These are phyloP conservation scores for Hypomesus transpacificus DNA, from an alignment of 2,113 vertebrate genomes.

Conservation along the genomic window DNA sequence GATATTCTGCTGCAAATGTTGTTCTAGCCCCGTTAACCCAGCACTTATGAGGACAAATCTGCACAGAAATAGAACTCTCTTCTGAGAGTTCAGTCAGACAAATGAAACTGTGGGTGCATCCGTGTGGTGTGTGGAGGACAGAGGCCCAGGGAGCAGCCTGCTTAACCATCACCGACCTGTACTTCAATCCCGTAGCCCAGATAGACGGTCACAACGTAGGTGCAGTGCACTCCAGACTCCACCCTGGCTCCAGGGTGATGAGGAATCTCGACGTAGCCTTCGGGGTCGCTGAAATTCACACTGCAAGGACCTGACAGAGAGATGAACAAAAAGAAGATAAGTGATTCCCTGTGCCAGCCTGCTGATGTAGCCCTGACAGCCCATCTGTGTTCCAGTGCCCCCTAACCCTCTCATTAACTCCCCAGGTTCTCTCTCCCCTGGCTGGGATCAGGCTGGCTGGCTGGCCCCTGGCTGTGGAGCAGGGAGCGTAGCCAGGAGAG, in stretches of 20 bases:
- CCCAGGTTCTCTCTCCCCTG: slow-evolving; percentile 43
- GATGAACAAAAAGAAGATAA: slow-evolving; percentile 57
- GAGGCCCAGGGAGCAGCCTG: neutral
- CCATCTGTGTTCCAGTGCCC: slow-evolving; percentile 57
- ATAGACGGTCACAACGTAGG: slow-evolving; percentile 89
- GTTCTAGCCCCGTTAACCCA: neutral
- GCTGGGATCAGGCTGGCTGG: slow-evolving; percentile 48
- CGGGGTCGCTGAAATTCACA: slow-evolving; percentile 86
- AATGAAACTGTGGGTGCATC: too few relatives aligned
- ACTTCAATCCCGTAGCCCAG: slow-evolving; percentile 94
- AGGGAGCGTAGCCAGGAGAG: slow-evolving; percentile 46
- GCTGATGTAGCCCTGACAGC: slow-evolving; percentile 53
- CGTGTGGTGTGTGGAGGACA: neutral
- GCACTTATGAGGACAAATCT: neutral
- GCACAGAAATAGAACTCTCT: too few relatives aligned
- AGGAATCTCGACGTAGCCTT: slow-evolving; percentile 84
- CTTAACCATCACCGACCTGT: slow-evolving; percentile 77
- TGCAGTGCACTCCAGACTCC: slow-evolving; percentile 81
- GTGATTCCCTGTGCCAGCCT: slow-evolving; percentile 56
- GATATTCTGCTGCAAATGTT: neutral
- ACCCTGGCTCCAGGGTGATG: slow-evolving; percentile 49
- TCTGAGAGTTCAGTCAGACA: too few relatives aligned
- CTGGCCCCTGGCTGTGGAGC: slow-evolving; percentile 48
- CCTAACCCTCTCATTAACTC: slow-evolving; percentile 55
- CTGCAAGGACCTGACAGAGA: slow-evolving; percentile 79